phyloP scores from a whole-genome alignment of 2,888 invertebrate genomes.

The Xestia rhomboidea region DNA sequence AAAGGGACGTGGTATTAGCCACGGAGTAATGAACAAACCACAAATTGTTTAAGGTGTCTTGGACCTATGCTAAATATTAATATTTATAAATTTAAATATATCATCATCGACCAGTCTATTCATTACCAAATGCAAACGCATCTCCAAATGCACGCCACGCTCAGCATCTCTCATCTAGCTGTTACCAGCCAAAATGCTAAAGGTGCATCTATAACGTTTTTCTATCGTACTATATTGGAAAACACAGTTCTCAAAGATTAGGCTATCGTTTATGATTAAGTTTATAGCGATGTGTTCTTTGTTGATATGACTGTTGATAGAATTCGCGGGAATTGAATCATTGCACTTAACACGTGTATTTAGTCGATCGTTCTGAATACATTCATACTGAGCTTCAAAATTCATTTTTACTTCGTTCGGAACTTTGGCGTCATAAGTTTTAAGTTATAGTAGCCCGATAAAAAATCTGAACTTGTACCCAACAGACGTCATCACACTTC shows the following conservation, averaged over 20 bases:
- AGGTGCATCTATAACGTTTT: background rate
- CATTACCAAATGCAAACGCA: background rate
- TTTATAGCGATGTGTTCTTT: conserved; percentile 6
- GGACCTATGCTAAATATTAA: background rate
- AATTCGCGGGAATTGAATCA: conserved; percentile 24
- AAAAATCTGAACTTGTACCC: background rate
- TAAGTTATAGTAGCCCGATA: background rate
- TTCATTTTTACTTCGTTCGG: background rate
- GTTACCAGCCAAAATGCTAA: background rate
- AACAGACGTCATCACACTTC: conserved; percentile 14
- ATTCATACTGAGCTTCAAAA: background rate
- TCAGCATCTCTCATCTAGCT: background rate
- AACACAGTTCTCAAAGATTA: conserved; percentile 20
- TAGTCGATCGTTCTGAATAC: background rate
- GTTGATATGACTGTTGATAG: conserved; percentile 8
- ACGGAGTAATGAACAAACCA: conserved; percentile 18
- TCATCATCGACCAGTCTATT: background rate
- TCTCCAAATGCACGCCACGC: background rate
- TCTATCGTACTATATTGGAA: background rate
- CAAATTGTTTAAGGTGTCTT: conserved; percentile 20
- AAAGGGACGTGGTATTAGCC: conserved; percentile 33
- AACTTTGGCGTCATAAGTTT: background rate
- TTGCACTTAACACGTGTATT: background rate
- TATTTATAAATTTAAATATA: background rate
- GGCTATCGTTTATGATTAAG: conserved; percentile 23